Evolutionary conservation across 2,888 invertebrate species (phyloP), one percentile per base, ranked within the genome.

Genomic region (Parnassius mnemosyne): DNA sequence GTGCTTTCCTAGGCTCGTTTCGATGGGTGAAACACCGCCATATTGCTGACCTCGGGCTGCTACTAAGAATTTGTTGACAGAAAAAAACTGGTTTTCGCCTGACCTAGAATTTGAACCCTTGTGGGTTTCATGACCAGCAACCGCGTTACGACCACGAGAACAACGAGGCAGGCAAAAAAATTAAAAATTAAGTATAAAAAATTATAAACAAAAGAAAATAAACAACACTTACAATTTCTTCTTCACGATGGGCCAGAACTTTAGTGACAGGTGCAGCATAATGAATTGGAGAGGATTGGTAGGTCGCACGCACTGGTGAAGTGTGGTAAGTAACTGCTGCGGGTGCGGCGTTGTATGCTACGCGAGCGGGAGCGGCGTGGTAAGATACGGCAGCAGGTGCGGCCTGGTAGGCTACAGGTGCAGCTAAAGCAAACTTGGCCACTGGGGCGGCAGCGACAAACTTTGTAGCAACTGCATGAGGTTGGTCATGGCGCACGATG

Each of bases 401-500:
- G 41, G 70, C 76, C 70, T 13, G 92, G 66, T 69, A 92, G 65
- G 52, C 69, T 34, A 75, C 72, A 34, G 76, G 71, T 16, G 73
- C 69, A 42, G 74, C 68, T 2, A 74, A 64, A 53, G 70, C 68
- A 25, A 65, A 68, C 53, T 69, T 67, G 61, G 74, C 71, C 55
- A 70, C 66, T 20, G 73, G 71, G 11, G 69, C 67, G 13, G 72
- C 72, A 53, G 76, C 71, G 11, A 69, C 65, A 9, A 69, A 70
- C 13, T 79, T 76, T 11, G 76, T 70, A 16, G 65, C 70, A 13
- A 82, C 16, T 7, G 72, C 65, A 9, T 61, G 79, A 72, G 62
- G 80, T 79, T 75, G 80, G 77, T 82, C 84, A 68, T 79, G 80
- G 60, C 84, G 80, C 46, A 84, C 76, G 68, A 84, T 80, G 71